A percentile compares a stretch with the other conserved stretches of the same genome.
Evolutionary conservation across 2,797 vertebrate genomes (phyloP).

Genomic region (Schizopygopsis malacanthus): DNA sequence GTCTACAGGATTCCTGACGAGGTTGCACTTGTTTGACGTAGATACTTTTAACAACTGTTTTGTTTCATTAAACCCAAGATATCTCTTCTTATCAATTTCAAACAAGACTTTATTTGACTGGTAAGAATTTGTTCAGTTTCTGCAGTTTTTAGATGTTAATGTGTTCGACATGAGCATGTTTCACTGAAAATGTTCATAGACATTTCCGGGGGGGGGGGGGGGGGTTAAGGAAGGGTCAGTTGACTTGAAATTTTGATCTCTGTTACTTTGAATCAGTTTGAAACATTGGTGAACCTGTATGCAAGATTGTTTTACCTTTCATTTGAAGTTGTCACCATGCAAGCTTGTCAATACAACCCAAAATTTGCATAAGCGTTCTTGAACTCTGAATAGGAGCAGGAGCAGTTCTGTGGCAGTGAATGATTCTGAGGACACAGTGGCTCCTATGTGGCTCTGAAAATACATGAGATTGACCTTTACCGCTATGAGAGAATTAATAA

Average conservation of each 20-base stretch:
- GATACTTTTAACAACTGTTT: background rate
- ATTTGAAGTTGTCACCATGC: background rate
- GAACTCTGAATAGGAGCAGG: background rate
- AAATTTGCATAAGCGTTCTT: background rate
- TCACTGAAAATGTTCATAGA: background rate
- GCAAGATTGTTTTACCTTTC: background rate
- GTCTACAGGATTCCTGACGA: background rate
- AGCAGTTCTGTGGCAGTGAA: constrained; percentile 11
- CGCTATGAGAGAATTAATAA: constrained; percentile 30
- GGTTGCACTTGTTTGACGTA: background rate
- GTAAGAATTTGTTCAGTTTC: background rate
- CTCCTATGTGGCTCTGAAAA: background rate
- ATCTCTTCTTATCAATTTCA: too few relatives aligned
- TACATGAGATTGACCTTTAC: constrained; percentile 23
- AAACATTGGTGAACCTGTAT: background rate
- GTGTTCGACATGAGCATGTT: background rate
- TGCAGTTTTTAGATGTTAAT: background rate
- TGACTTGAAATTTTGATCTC: background rate
- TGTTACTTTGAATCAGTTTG: background rate
- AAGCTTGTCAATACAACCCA: background rate
- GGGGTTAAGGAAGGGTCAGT: background rate
- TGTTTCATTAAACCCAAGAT: background rate
- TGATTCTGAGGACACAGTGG: constrained; percentile 16
- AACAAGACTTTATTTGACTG: background rate
- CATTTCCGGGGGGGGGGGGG: background rate